Percentiles rank a stretch among this genome's conserved stretches.
These are phyloP conservation scores for Clostera curtula DNA, from an alignment of 2,888 invertebrate species.

Conservation along the genomic window DNA sequence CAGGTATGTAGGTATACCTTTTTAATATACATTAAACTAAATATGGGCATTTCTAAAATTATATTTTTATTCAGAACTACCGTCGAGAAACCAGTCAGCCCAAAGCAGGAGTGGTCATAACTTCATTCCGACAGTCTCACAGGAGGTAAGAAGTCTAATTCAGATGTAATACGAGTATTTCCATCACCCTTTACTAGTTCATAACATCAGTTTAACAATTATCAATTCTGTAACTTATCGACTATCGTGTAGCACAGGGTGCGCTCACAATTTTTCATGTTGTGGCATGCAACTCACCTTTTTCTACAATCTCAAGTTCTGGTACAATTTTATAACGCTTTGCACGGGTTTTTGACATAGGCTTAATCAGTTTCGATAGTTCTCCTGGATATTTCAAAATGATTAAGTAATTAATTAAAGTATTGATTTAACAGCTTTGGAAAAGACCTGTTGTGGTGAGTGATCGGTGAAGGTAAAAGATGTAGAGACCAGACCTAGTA, in stretches of 20 bases:
- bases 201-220: conserved; percentile 11
- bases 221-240: conserved; percentile 13
- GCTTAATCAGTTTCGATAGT: conserved; percentile 11
- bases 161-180: neutral
- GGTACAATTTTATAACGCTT: conserved; percentile 27
- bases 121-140: conserved; percentile 90
- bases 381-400: conserved; percentile 14
- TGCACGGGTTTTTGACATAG: conserved; percentile 35
- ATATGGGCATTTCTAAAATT: too few relatives aligned
- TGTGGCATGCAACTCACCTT: conserved; percentile 46
- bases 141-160: conserved; percentile 77
- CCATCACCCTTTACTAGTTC: conserved; percentile 17
- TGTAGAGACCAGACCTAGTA: conserved; percentile 48
- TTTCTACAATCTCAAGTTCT: conserved; percentile 19
- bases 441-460: conserved; percentile 74
- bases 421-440: conserved; percentile 71
- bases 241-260: conserved; percentile 32
- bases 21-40: neutral
- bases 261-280: conserved; percentile 49
- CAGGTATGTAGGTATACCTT: conserved; percentile 33
- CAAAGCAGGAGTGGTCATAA: conserved; percentile 92
- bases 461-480: conserved; percentile 58
- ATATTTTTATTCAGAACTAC: conserved; percentile 50
- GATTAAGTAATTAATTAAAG: conserved; percentile 38
- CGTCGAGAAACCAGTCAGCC: conserved; percentile 66